phyloP scores from a whole-genome alignment of 2,797 vertebrate genomes.

The Enteromius radiatus region DNA sequence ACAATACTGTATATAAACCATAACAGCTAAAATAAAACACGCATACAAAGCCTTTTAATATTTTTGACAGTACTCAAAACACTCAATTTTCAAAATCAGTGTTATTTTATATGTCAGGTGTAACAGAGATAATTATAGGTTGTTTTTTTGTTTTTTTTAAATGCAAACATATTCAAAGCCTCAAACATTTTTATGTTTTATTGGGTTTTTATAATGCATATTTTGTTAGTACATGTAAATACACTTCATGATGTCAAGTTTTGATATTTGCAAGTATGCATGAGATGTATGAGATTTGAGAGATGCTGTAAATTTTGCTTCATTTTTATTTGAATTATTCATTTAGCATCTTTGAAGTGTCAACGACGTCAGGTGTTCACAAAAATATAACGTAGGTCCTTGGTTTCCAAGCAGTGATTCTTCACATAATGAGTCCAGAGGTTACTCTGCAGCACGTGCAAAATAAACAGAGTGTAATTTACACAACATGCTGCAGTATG shows the following conservation, averaged over 20 bases:
- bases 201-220: background rate
- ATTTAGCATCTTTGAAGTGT: conserved; percentile 10
- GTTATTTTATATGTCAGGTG: background rate
- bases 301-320: background rate
- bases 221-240: background rate
- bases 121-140: background rate
- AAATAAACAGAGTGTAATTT: conserved; percentile 21
- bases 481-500: background rate
- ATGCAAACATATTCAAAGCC: background rate
- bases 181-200: background rate
- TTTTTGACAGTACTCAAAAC: background rate
- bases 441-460: conserved; percentile 18
- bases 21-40: background rate
- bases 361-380: background rate
- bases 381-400: background rate
- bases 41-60: background rate
- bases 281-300: background rate
- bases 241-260: background rate
- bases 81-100: background rate
- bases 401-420: conserved; percentile 25
- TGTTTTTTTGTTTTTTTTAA: too few relatives aligned
- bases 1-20: background rate
- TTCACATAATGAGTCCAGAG: conserved; percentile 33
- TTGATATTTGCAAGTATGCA: background rate
- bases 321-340: background rate